phyloP scores from a whole-genome alignment of 2,113 vertebrate species.

The Polypterus bichir region DNA sequence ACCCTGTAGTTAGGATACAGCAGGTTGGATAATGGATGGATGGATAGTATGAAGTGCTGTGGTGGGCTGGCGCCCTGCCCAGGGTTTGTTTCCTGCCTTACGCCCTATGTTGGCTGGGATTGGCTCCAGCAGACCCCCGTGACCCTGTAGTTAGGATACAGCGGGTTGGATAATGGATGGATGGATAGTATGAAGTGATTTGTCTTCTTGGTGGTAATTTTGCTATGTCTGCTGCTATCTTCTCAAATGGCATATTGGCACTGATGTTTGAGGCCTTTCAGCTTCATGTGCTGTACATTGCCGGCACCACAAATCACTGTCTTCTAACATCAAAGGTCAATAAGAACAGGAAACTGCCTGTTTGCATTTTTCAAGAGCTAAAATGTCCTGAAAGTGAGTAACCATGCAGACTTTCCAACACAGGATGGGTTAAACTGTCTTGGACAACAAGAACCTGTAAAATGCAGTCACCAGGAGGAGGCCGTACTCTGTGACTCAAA shows the following conservation, averaged over 20 bases:
- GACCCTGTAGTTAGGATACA: too few relatives aligned
- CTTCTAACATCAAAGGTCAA: background rate
- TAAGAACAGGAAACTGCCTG: background rate
- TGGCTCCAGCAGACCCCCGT: too few relatives aligned
- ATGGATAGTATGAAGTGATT: background rate
- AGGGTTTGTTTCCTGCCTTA: too few relatives aligned
- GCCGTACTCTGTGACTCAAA: background rate
- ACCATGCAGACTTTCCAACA: background rate
- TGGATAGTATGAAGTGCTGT: too few relatives aligned
- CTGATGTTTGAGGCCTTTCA: background rate
- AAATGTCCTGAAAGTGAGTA: background rate
- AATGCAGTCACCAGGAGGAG: background rate
- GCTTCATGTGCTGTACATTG: background rate
- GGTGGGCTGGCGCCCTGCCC: too few relatives aligned
- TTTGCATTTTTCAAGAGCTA: background rate
- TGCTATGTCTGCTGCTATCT: background rate
- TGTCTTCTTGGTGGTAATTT: background rate
- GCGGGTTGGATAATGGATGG: too few relatives aligned
- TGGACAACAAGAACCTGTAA: background rate
- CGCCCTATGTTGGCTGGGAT: too few relatives aligned
- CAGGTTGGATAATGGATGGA: too few relatives aligned
- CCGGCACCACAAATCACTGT: background rate
- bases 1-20: too few relatives aligned
- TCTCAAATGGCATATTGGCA: background rate
- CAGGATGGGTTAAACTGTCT: background rate